Base-by-base conservation (phyloP, 1,140 invertebrate genomes). In the Neodiprion lecontei region DNA sequence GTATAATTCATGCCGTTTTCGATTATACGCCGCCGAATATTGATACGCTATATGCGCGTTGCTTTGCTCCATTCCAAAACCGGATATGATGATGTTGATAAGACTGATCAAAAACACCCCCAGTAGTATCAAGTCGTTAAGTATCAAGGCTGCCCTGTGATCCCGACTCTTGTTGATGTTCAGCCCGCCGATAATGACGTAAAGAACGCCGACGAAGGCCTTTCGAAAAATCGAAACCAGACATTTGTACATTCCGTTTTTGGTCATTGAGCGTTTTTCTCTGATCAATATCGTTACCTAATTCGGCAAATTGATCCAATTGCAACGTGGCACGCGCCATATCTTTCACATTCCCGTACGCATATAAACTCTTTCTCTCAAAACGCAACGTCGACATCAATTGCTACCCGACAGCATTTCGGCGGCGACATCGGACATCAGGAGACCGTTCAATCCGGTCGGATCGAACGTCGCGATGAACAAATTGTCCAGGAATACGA, bases 401-500 rank as follows among this genome's bases (percentile, higher is more conserved):
- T 21, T 21, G 17, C 10, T 53, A 11, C 50, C 50, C 50, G 50
- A 53, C 10, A 53, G 50, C 50, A 53, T 53, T 10, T n/a, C n/a
- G 50, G n/a, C 50, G 50, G 50, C n/a, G 17, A 21, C 17, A 11
- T 53, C 50, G n/a, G 50, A 53, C 10, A 14, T 53, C 10, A 53
- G 50, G 10, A 53, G 50, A 2, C 10, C 50, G n/a, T 53, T 53
- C 10, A 76, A 72, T 74, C 78, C 76, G 47, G 89, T 90, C 4
- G 93, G 92, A 84, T 95, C 94, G 82, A 96, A 96, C 28, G 93
- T 92, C 48, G 93, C 92, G 74, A 96, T 94, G 23, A 96, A 87
- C 3, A 96, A 87, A 87, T 96, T 96, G 49, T 95, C 86, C 47
- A 92, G 91, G 4, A 94, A 94, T 48, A 96, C 93, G 74, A 93